Base-by-base conservation (phyloP, 2,797 vertebrate species). In the Pseudotriccus pelzelni region DNA sequence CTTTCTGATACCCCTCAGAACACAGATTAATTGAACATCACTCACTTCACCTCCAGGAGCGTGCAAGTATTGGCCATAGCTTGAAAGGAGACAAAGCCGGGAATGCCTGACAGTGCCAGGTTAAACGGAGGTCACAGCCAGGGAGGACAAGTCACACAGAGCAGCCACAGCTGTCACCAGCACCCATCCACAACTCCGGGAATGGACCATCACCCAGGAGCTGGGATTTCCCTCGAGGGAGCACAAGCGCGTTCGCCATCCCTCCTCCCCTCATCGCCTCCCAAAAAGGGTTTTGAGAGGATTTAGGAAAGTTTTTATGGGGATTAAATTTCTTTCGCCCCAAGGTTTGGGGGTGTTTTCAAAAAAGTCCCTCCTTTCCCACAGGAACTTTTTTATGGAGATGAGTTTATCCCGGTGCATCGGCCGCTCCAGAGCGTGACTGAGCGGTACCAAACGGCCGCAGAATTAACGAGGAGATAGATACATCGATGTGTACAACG, bases 11-110 rank as follows among this genome's bases (percentile, higher is more conserved):
- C 32, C 78, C 90, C 75, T 85, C 21, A 53, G 95, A 94, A 83
- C 81, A 6, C 75, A 53, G 95, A 95, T 93, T 95, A 92, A 96
- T 84, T 92, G 93, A 87, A 70, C 86, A 89, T 83, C 95, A 28
- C 73, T 89, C 92, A 56, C 66, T 78, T 90, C 94, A 91, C 85
- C 92, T 84, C 86, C 76, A 87, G 85, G 39, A 96, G 84, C 24
- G 7, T 0, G 55, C 11, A 86, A 67, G 47, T 59, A 76, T 86
- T 46, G 85, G 77, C 90, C 79, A 3, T 0, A 7, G 84, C 60
- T 52, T 7, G 59, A 56, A 13, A 1, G 30, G 58, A 87, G 70
- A 94, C 81, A 92, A 92, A 83, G 88, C 74, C 59, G 5, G 15
- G 10, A 7, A 22, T 1, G 75, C 27, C 72, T 37, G 89, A 12